Conservation (phyloP, 2,113 vertebrate species). For the Oncorhynchus masou region DNA sequence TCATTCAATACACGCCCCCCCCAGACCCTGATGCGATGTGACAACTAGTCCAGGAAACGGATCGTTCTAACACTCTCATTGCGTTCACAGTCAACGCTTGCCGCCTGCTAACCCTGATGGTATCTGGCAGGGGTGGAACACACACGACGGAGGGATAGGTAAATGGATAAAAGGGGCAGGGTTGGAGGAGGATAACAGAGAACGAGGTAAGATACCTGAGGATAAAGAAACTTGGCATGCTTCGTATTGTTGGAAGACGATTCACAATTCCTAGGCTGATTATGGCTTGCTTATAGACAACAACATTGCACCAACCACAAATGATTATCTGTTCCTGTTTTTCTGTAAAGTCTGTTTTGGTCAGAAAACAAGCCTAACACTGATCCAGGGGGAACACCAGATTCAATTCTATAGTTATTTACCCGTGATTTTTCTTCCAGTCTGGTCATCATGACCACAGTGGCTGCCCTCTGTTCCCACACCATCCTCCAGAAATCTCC, state of each 20-base stretch:
- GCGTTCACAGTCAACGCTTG: conserved; percentile 50
- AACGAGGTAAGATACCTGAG: conserved; percentile 57
- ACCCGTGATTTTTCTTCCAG: conserved; percentile 98
- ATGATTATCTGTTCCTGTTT: too few species aligned
- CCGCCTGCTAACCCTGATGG: conserved; percentile 57
- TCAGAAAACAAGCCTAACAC: not conserved
- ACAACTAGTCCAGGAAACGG: conserved; percentile 55
- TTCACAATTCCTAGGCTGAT: too few species aligned
- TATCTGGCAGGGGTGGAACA: conserved; percentile 65
- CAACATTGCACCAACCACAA: too few species aligned
- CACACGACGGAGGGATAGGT: conserved; percentile 42
- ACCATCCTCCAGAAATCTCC: conserved; percentile 99
- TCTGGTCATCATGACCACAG: conserved; percentile 97
- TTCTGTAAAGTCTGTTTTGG: too few species aligned
- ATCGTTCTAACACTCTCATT: conserved; percentile 52
- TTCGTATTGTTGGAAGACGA: too few species aligned
- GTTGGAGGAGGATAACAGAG: not conserved
- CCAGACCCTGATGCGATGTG: conserved; percentile 55
- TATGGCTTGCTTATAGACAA: too few species aligned
- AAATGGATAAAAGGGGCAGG: conserved; percentile 46
- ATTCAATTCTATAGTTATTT: conserved; percentile 30
- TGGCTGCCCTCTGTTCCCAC: conserved; percentile 96
- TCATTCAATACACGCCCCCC: conserved; percentile 51
- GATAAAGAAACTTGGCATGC: conserved; percentile 25
- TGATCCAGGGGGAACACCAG: too few species aligned